Percentiles rank a stretch among this genome's conserved stretches.
Conservation (phyloP, 2,888 invertebrate genomes). For the Drosophila neonasuta region DNA sequence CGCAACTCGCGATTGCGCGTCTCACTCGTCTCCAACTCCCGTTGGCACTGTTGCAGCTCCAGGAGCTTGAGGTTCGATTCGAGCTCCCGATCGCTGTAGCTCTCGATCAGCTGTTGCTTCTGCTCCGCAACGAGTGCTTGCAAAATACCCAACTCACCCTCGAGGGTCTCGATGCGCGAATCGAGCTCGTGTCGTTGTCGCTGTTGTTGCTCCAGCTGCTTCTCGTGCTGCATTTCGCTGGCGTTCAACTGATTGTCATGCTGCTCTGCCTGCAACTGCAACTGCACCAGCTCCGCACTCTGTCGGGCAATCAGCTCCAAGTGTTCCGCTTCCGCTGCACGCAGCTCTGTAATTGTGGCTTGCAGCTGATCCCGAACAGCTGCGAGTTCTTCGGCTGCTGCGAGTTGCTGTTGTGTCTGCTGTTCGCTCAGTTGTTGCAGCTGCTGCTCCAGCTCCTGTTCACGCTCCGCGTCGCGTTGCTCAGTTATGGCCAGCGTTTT, state of each 20-base stretch:
- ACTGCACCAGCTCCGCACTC: slow-evolving; percentile 77
- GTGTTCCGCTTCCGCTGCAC: slow-evolving; percentile 80
- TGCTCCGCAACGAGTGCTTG: slow-evolving; percentile 81
- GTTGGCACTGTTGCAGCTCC: slow-evolving; percentile 83
- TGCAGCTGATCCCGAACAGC: slow-evolving; percentile 16
- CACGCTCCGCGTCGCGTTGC: neutral
- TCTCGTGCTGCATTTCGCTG: slow-evolving; percentile 76
- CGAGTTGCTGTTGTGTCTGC: neutral
- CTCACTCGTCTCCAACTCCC: slow-evolving; percentile 80
- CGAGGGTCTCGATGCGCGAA: slow-evolving; percentile 65
- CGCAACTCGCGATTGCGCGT: slow-evolving; percentile 87
- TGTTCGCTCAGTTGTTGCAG: neutral
- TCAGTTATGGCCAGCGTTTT: slow-evolving; percentile 38
- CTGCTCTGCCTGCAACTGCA: slow-evolving; percentile 68
- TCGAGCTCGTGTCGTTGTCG: slow-evolving; percentile 74
- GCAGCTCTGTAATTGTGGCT: slow-evolving; percentile 29
- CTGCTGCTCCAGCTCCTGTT: neutral
- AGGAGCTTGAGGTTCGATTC: slow-evolving; percentile 77
- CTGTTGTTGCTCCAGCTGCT: slow-evolving; percentile 75
- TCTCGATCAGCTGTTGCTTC: slow-evolving; percentile 81
- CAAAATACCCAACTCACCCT: slow-evolving; percentile 79
- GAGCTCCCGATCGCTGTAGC: slow-evolving; percentile 79
- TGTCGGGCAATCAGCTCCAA: slow-evolving; percentile 83
- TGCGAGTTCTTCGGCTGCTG: slow-evolving; percentile 20
- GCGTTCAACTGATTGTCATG: slow-evolving; percentile 70